Percentiles rank a stretch among this genome's conserved stretches.
Conservation (phyloP, 2,113 vertebrate species). For the Strix uralensis region DNA sequence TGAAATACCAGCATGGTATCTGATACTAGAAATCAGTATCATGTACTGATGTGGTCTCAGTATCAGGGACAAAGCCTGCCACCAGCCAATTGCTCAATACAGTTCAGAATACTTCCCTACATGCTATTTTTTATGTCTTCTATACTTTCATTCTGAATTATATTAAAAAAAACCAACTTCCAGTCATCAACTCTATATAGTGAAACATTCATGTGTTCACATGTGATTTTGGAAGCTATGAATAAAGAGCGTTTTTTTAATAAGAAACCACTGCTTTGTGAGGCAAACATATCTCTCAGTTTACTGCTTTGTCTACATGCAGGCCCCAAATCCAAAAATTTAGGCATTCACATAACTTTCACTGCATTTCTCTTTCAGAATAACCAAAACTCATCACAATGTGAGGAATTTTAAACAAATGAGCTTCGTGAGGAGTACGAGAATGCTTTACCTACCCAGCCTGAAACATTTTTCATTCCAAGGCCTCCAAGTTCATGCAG, state of each 20-base stretch:
- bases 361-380: not conserved
- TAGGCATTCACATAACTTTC: not conserved
- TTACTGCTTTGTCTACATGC: not conserved
- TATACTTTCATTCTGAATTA: not conserved
- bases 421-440: not conserved
- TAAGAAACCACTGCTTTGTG: not conserved
- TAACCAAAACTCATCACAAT: not conserved
- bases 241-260: not conserved
- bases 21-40: not conserved
- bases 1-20: not conserved
- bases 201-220: not conserved
- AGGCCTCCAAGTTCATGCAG: constrained; percentile 65
- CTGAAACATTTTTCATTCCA: constrained; percentile 74
- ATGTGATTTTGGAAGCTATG: not conserved
- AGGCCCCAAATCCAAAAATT: not conserved
- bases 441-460: constrained; percentile 55
- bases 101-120: not conserved
- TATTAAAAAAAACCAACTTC: not conserved
- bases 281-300: not conserved
- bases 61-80: not conserved
- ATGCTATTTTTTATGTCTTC: not conserved
- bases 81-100: not conserved
- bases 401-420: not conserved
- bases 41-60: not conserved
- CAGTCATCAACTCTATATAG: not conserved